Conservation (phyloP, 2,888 invertebrate genomes). For the Tetramorium bicarinatum region DNA sequence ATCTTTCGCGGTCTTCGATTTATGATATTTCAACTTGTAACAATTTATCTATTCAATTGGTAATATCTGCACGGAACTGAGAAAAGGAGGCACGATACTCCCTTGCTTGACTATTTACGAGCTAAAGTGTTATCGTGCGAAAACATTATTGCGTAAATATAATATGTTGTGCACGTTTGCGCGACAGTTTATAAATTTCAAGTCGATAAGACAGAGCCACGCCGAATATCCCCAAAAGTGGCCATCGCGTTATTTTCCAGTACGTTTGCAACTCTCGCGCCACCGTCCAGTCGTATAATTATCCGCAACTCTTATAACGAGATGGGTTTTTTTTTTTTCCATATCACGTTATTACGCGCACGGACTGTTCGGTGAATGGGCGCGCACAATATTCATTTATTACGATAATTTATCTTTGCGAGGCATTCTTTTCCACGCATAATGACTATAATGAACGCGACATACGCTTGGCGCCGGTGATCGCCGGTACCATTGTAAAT, state of each 20-base stretch:
- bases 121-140: constrained; percentile 1
- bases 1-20: background rate
- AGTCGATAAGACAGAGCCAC: background rate
- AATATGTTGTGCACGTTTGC: background rate
- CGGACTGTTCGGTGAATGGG: background rate
- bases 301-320: background rate
- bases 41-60: no score
- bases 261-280: background rate
- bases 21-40: no score
- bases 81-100: background rate
- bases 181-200: background rate
- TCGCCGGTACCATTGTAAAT: constrained; percentile 7
- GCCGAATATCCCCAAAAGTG: background rate
- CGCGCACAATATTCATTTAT: background rate
- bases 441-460: constrained; percentile 24
- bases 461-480: constrained; percentile 15
- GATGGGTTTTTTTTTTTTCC: background rate
- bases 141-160: background rate
- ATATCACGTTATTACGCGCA: background rate
- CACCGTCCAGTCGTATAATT: background rate
- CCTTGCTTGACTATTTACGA: background rate
- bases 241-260: background rate
- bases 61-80: background rate
- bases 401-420: constrained; percentile 32
- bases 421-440: constrained; percentile 9